Evolutionary conservation across 1,140 invertebrate species (phyloP).

Genomic region (Pseudoatta argentina): DNA sequence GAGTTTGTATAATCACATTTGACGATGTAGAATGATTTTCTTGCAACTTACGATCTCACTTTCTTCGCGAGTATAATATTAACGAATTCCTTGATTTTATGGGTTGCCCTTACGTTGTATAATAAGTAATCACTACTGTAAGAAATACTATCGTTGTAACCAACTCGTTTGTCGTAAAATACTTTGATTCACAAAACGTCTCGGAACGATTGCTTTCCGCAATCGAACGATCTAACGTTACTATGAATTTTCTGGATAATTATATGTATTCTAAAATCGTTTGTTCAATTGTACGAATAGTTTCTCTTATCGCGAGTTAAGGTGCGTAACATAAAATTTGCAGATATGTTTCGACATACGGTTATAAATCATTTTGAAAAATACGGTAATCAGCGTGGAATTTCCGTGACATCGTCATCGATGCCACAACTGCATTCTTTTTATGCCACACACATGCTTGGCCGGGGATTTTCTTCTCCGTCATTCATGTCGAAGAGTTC

Average conservation of each 20-base stretch:
- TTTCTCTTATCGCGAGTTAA: neutral
- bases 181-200: slow-evolving; percentile 29
- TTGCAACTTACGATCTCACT: slow-evolving; percentile 11
- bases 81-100: slow-evolving; percentile 46
- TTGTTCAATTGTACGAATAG: slow-evolving; percentile 10
- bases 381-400: neutral
- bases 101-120: slow-evolving; percentile 34
- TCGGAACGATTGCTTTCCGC: neutral
- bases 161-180: slow-evolving; percentile 6
- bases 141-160: slow-evolving; percentile 1
- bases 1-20: slow-evolving; percentile 5
- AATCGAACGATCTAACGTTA: neutral
- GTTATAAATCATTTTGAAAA: slow-evolving; percentile 27
- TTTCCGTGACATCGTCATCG: slow-evolving; percentile 11
- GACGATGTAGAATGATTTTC: neutral
- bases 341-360: neutral
- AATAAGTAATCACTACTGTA: neutral
- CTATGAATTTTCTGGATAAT: neutral
- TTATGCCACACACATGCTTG: neutral
- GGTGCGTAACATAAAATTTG: neutral
- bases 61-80: slow-evolving; percentile 21
- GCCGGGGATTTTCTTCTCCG: neutral
- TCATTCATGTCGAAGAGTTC: neutral
- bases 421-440: neutral
- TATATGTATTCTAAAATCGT: neutral